phyloP scores from a whole-genome alignment of 2,888 invertebrate species.

The Pecten maximus region DNA sequence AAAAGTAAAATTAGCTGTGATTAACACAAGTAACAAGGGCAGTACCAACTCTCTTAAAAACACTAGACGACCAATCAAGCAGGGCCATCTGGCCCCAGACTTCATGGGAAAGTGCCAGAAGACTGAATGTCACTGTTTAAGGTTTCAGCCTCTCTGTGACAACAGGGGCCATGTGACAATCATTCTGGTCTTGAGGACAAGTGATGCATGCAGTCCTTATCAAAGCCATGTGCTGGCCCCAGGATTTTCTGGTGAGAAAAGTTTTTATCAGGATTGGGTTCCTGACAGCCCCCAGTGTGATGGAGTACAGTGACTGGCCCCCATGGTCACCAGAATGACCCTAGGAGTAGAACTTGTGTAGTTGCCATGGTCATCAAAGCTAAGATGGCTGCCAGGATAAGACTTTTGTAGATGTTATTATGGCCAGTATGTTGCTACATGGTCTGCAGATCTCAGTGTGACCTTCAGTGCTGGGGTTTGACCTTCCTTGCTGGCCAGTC shows the following conservation, averaged over 20 bases:
- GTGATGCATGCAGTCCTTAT: constrained; percentile 40
- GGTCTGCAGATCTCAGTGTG: not conserved
- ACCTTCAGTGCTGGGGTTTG: constrained; percentile 16
- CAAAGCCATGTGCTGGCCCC: constrained; percentile 38
- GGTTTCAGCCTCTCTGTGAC: constrained; percentile 34
- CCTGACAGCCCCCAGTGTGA: not conserved
- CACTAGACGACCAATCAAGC: constrained; percentile 11
- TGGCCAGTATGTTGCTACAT: not conserved
- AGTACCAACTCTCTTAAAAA: not conserved
- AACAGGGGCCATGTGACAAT: constrained; percentile 52
- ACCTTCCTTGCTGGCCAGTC: constrained; percentile 30
- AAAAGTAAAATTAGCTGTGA: constrained; percentile 35
- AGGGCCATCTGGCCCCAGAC: constrained; percentile 17
- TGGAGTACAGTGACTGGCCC: constrained; percentile 13
- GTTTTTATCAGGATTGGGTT: not conserved
- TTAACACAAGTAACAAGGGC: constrained; percentile 30
- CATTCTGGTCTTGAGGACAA: constrained; percentile 36
- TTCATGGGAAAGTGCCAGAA: constrained; percentile 26
- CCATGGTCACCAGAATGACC: not conserved
- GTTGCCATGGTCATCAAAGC: not conserved
- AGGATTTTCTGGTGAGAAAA: not conserved
- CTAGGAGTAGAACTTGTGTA: not conserved
- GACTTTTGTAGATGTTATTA: not conserved
- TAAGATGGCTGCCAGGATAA: constrained; percentile 29
- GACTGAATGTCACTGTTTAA: constrained; percentile 26